These are phyloP conservation scores for Gymnogyps californianus DNA, from an alignment of 2,113 vertebrate genomes.

Conservation along the genomic window DNA sequence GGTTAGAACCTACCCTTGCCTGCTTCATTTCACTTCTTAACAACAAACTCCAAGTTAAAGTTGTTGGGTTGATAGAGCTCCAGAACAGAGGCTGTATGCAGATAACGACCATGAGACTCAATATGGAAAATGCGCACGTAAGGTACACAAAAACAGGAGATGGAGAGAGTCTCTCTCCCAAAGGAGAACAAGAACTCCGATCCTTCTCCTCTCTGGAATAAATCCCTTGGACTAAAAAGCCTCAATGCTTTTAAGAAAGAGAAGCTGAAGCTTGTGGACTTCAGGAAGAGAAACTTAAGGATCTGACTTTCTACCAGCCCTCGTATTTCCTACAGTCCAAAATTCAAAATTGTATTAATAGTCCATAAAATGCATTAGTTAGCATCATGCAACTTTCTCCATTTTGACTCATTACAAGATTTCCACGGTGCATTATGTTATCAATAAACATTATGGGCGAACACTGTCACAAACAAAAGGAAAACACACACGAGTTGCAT, in stretches of 20 bases:
- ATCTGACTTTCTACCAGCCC: neutral
- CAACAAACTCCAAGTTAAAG: neutral
- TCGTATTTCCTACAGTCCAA: neutral
- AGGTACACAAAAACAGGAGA: neutral
- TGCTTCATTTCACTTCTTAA: neutral
- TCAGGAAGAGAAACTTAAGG: neutral
- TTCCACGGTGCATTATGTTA: neutral
- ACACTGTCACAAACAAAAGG: neutral
- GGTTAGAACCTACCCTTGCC: neutral
- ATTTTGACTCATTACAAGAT: neutral
- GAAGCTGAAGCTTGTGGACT: neutral
- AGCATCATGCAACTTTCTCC: neutral
- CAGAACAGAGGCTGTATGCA: neutral
- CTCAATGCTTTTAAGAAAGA: neutral
- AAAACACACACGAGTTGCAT: neutral
- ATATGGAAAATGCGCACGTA: rapidly evolving
- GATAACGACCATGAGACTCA: rapidly evolving
- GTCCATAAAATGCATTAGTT: neutral
- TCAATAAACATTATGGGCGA: neutral
- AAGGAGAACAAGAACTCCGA: neutral
- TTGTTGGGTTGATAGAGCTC: neutral
- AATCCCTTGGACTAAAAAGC: neutral
- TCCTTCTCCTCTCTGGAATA: neutral
- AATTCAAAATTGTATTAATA: neutral
- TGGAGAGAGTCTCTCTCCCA: neutral